Percentiles rank a stretch among this genome's conserved stretches.
phyloP scores from a whole-genome alignment of 1,140 invertebrate species.

The Anthonomus grandis region DNA sequence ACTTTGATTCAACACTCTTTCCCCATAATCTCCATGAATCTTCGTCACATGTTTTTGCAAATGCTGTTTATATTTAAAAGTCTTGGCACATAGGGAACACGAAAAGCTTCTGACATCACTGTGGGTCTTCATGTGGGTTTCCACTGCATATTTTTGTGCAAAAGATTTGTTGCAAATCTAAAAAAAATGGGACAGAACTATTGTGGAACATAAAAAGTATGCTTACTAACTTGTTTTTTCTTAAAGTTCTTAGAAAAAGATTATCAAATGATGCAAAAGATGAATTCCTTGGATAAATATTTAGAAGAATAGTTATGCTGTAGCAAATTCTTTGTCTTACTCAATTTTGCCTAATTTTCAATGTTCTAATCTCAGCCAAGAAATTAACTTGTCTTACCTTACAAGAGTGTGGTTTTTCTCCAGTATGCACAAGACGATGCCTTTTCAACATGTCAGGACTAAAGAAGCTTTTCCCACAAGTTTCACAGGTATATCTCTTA shows the following conservation, averaged over 20 bases:
- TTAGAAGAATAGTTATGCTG: too few relatives aligned
- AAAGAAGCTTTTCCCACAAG: conserved; percentile 18
- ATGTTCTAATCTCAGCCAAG: too few relatives aligned
- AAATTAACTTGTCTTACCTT: too few relatives aligned
- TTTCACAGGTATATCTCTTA: conserved; percentile 16
- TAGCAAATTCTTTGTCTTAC: not conserved
- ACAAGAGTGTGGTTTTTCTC: conserved; percentile 11
- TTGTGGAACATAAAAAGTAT: too few relatives aligned
- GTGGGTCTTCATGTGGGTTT: conserved; percentile 17
- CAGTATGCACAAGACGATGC: conserved; percentile 11
- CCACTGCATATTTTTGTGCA: conserved; percentile 12
- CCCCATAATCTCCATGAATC: too few relatives aligned
- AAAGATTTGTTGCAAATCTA: conserved; percentile 19
- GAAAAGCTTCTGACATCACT: conserved; percentile 16
- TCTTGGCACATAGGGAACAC: conserved; percentile 14
- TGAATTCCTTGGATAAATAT: too few relatives aligned
- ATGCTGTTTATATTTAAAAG: conserved; percentile 21
- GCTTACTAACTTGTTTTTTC: too few relatives aligned
- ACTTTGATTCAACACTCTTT: too few relatives aligned
- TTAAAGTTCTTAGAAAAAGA: too few relatives aligned
- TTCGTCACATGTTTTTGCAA: conserved; percentile 6
- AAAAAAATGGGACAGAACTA: too few relatives aligned
- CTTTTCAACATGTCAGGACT: conserved; percentile 1
- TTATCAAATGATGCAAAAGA: too few relatives aligned
- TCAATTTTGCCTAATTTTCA: too few relatives aligned